phyloP scores from a whole-genome alignment of 2,113 vertebrate species.

The Strix aluco region DNA sequence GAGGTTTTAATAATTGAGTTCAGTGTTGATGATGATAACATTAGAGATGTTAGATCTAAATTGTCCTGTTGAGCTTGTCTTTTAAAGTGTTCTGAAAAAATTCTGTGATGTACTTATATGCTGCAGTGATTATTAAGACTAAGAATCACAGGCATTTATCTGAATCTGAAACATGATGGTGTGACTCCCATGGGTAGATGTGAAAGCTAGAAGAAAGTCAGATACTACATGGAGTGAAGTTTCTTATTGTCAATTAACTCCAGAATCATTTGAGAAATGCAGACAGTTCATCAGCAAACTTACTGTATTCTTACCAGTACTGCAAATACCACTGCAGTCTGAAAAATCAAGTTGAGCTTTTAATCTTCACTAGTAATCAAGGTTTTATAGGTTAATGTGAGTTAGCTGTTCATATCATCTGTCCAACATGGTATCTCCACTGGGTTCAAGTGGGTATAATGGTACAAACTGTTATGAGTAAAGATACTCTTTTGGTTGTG shows the following conservation, averaged over 20 bases:
- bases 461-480: not conserved
- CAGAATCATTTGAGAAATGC: not conserved
- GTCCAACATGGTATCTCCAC: not conserved
- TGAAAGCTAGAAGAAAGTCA: not conserved
- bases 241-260: constrained; percentile 3
- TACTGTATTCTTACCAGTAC: not conserved
- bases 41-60: not conserved
- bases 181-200: not conserved
- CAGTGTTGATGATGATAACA: not conserved
- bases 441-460: not conserved
- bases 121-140: constrained; percentile 24
- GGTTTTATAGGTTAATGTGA: not conserved
- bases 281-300: not conserved
- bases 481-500: not conserved
- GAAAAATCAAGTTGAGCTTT: not conserved
- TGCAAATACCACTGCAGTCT: not conserved
- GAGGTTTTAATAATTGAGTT: constrained; percentile 1
- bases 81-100: not conserved
- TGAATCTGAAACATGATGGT: not conserved
- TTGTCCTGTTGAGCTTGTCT: not conserved
- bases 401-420: not conserved
- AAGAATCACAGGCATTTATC: constrained; percentile 6
- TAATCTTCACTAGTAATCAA: not conserved
- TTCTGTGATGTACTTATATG: not conserved
- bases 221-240: not conserved